These are phyloP conservation scores for Diabrotica virgifera DNA, from an alignment of 1,140 invertebrate species.

Conservation along the genomic window DNA sequence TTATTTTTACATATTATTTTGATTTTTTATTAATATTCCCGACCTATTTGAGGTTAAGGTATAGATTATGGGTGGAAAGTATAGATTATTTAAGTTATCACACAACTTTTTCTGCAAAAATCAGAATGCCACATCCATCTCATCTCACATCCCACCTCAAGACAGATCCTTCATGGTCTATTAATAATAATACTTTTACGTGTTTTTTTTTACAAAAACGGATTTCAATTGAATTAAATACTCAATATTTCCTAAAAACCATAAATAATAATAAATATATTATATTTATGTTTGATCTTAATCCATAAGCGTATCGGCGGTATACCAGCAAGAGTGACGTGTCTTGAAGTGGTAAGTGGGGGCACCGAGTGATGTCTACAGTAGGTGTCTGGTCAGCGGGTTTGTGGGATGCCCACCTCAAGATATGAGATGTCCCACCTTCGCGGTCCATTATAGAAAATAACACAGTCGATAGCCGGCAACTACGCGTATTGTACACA, in stretches of 20 bases:
- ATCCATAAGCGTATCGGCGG: not conserved
- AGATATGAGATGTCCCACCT: constrained; percentile 23
- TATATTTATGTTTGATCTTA: not conserved
- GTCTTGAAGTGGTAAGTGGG: constrained; percentile 27
- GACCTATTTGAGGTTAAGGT: no score
- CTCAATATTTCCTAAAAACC: not conserved
- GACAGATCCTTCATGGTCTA: no score
- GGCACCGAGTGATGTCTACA: constrained; percentile 22
- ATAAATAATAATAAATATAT: not conserved
- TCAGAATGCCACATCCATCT: no score
- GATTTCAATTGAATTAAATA: not conserved
- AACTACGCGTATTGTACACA: constrained; percentile 26
- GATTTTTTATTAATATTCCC: no score
- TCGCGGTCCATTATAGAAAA: constrained; percentile 26
- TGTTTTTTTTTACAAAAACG: no score
- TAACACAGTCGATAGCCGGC: constrained; percentile 34
- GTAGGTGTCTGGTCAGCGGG: constrained; percentile 15
- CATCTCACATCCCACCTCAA: no score
- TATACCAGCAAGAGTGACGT: constrained; percentile 17
- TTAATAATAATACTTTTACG: no score
- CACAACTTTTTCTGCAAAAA: no score
- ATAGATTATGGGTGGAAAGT: no score
- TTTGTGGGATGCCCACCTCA: constrained; percentile 17
- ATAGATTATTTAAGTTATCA: no score
- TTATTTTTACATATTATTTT: no score